Base-by-base conservation (phyloP, 2,113 vertebrate genomes). In the Petrocephalus microphthalmus region DNA sequence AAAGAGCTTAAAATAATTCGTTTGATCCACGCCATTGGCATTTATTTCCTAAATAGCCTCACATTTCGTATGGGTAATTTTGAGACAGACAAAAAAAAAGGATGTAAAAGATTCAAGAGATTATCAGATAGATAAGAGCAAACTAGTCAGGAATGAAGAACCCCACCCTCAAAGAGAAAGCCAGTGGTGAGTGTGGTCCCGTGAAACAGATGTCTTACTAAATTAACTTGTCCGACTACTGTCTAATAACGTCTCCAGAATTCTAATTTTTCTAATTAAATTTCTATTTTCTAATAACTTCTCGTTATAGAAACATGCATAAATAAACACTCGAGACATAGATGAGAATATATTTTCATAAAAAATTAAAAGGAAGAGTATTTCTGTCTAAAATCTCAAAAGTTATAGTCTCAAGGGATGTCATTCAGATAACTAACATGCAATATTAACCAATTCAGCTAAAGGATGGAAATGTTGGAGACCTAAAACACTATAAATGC, bases 141-240 rank as follows among this genome's bases (percentile, higher is more conserved):
- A 37, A 19, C 4, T 17, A 74, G 15, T 78, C 33, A 78, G 33
- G 13, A 78, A 7, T 42, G 33, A 19, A 37, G 29, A 37, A 37
- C 25, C 29, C 29, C 67, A 74, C 67, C 67, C 29, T 10, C 60
- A 64, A 45, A 84, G 54, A 71, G 56, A 47, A 52, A 52, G 25
- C 15, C 85, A 86, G 60, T 83, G 67, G 56, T 22, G 91, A 42
- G 47, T 87, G 37, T 88, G 71, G 54, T 88, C 52, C 49, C 45
- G 49, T 25, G 88, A 83, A 90, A 86, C 89, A 90, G 88, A 88
- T 91, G 91, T 89, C 90, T 90, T 78, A 78, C 86, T 88, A 89
- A 90, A 86, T 64, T 56, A 82, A 82, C 45, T 52, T 71, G 84
- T 54, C 88, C 51, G 86, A 64, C 67, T 89, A 60, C 82, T 78